Percentiles rank a stretch among this genome's conserved stretches.
These are phyloP conservation scores for Taurulus bubalis DNA, from an alignment of 2,113 vertebrate species.

Conservation along the genomic window DNA sequence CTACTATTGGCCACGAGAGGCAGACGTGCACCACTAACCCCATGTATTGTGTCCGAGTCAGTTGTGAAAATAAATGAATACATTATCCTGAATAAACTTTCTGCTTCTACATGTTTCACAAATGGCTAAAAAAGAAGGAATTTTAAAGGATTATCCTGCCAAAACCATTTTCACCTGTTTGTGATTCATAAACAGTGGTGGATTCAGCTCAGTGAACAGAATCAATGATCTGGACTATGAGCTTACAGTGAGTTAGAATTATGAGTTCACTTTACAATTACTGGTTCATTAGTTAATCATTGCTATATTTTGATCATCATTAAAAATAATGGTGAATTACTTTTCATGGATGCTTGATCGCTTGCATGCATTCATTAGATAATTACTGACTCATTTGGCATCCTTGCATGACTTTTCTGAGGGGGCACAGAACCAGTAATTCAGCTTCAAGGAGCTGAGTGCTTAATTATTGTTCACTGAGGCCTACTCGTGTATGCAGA, in stretches of 20 bases:
- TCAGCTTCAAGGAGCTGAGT: not conserved
- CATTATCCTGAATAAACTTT: not conserved
- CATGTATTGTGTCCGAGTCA: not conserved
- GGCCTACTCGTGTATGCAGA: conserved; percentile 6
- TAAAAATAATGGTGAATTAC: not conserved
- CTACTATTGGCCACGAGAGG: not conserved
- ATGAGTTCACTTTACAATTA: not conserved
- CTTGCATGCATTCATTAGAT: conserved; percentile 22
- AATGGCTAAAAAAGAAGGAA: too few species aligned
- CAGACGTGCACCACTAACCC: not conserved
- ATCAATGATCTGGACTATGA: not conserved
- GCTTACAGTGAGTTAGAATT: not conserved
- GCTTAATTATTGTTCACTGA: conserved; percentile 40
- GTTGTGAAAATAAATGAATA: not conserved
- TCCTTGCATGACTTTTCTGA: conserved; percentile 17
- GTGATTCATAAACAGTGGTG: not conserved
- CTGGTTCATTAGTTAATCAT: not conserved
- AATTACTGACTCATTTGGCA: conserved; percentile 30
- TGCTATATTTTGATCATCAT: not conserved
- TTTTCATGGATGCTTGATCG: conserved; percentile 6
- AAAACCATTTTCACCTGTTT: too few species aligned
- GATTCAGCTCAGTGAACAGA: not conserved
- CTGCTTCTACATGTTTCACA: not conserved
- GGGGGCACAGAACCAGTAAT: conserved; percentile 8
- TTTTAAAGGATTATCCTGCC: not conserved